Base-by-base conservation (phyloP, 1,140 invertebrate genomes). In the Microplitis mediator region DNA sequence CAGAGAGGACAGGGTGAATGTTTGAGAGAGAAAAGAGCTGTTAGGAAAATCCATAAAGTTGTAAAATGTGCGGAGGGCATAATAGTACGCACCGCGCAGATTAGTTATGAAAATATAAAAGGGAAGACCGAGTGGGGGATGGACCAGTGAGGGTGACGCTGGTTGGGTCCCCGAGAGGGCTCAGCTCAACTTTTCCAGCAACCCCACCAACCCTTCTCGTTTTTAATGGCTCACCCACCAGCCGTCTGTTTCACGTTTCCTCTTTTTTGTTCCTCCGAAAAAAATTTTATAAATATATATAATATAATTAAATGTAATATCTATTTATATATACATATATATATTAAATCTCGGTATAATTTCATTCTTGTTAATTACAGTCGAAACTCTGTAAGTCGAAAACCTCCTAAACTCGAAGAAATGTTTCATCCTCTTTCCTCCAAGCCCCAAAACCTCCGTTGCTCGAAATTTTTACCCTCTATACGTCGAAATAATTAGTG, bases 41-140 rank as follows among this genome's bases (percentile, higher is more conserved):
- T 84, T 45, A 83, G 82, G 82, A 85, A 84, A 84, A 84, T 84
- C 83, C 83, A 84, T 84, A 84, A 82, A 84, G 83, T 84, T 84
- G 82, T 82, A 85, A 85, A 85, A 84, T 84, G 83, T 83, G 83
- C 83, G 82, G 83, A 83, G 79, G 80, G 81, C 81, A 81, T 82
- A 84, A 83, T 81, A 82, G 79, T 83, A 83, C 80, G 82, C 81
- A 84, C 79, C 80, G 83, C 83, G 83, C 83, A 85, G 83, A 85
- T 85, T 85, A 85, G 83, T 85, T 85, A 85, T 85, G 83, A 85
- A 85, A 85, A 84, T 85, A 83, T 85, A 83, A 85, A 85, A 82
- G 81, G 80, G 65, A 72, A 45, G 39, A 60, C 52, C 14, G 62
- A 61, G 45, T 72, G 51, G 62, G 73, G 54, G 71, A 67, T 71